These are phyloP conservation scores for Chionomys nivalis DNA, from an alignment of 2,113 vertebrate species.

Conservation along the genomic window DNA sequence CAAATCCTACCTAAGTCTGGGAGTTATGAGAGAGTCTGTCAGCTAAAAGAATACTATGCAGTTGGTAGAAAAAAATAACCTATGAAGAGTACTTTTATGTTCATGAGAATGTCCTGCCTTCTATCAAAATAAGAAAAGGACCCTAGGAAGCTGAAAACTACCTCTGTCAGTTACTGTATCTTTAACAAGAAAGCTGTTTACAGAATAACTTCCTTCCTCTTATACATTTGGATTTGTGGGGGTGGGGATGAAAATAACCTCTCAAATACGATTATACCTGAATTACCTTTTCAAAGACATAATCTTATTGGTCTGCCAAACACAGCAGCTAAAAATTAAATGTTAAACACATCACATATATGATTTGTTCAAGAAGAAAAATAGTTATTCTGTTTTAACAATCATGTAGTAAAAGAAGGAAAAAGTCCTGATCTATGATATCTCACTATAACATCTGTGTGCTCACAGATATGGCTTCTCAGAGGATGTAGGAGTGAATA, in stretches of 20 bases:
- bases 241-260: background rate
- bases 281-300: constrained; percentile 44
- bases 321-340: background rate
- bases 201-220: constrained; percentile 68
- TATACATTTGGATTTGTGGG: constrained; percentile 62
- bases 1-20: constrained; percentile 71
- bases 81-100: constrained; percentile 66
- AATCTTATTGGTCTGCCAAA: background rate
- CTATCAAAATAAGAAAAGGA: constrained; percentile 76
- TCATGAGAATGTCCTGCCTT: constrained; percentile 66
- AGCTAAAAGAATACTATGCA: constrained; percentile 61
- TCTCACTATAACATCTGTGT: constrained; percentile 6
- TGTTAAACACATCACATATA: background rate
- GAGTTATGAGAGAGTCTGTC: constrained; percentile 67
- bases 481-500: constrained; percentile 33
- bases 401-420: constrained; percentile 39
- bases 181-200: constrained; percentile 73
- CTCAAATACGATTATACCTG: constrained; percentile 50
- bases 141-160: constrained; percentile 71
- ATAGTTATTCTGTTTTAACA: constrained; percentile 38
- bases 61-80: constrained; percentile 60
- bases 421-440: background rate
- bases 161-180: constrained; percentile 68
- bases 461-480: constrained; percentile 8
- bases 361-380: constrained; percentile 54